Conservation (phyloP, 2,113 vertebrate genomes). For the Agelaius tricolor region DNA sequence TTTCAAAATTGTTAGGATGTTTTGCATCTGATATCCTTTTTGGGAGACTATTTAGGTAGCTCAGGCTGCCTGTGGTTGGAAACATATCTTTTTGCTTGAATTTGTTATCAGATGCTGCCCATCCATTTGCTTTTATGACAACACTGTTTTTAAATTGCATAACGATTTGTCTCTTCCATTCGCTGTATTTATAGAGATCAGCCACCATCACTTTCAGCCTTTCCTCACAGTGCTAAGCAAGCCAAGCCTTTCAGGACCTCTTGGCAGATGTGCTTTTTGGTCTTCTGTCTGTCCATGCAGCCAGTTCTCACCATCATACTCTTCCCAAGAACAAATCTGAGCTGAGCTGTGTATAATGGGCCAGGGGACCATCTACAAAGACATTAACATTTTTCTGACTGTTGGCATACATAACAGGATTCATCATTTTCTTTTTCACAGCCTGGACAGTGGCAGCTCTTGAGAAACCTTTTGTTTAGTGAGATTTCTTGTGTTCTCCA, state of each 20-base stretch:
- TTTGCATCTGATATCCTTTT: background rate
- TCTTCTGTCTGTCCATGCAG: background rate
- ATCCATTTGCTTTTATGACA: background rate
- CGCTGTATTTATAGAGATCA: background rate
- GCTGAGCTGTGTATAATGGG: background rate
- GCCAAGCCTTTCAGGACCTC: background rate
- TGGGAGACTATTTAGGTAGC: background rate
- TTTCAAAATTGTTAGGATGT: background rate
- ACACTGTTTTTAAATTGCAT: background rate
- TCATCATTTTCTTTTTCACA: background rate
- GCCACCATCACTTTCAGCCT: background rate
- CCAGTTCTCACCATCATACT: background rate
- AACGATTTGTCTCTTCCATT: background rate
- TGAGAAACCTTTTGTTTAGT: background rate
- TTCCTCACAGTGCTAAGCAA: background rate
- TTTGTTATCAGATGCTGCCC: background rate
- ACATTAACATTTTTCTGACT: background rate
- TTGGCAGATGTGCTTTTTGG: background rate
- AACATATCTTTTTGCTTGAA: background rate
- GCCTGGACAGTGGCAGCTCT: background rate
- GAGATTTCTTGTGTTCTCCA: background rate
- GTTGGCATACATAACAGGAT: accelerated
- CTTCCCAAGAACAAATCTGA: background rate
- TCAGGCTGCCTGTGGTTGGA: background rate
- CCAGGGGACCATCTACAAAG: background rate